These are phyloP conservation scores for Takifugu rubripes DNA, from an alignment of 2,797 vertebrate species.

Conservation along the genomic window DNA sequence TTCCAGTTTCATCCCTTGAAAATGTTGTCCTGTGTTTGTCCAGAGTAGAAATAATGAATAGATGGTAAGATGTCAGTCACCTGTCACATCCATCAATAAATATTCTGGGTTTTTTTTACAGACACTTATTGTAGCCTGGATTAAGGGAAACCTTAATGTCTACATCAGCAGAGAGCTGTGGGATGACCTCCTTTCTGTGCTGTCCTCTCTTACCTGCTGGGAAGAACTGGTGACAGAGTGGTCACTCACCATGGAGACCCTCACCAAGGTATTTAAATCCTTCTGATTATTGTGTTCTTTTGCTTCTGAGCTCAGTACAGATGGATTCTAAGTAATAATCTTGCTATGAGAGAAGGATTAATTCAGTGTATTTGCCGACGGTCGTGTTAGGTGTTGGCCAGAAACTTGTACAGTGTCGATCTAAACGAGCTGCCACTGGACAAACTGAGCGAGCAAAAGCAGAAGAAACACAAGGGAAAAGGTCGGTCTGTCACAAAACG, in stretches of 20 bases:
- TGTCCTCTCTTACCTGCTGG: slow-evolving; percentile 96
- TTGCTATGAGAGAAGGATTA: background rate
- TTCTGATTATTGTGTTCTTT: background rate
- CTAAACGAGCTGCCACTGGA: slow-evolving; percentile 93
- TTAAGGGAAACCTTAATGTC: slow-evolving; percentile 98
- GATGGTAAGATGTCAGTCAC: too few species aligned
- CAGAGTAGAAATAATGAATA: background rate
- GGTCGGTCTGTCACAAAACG: slow-evolving; percentile 68
- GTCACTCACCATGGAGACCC: slow-evolving; percentile 98
- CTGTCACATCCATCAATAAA: background rate
- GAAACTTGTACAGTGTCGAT: slow-evolving; percentile 95
- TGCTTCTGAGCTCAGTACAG: background rate
- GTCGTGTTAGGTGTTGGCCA: slow-evolving; percentile 82
- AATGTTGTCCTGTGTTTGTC: background rate
- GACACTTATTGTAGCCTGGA: slow-evolving; percentile 99
- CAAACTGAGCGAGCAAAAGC: slow-evolving; percentile 98
- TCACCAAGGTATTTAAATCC: slow-evolving; percentile 81
- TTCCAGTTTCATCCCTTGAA: too few species aligned
- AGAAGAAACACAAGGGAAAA: slow-evolving; percentile 99
- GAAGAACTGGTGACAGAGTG: slow-evolving; percentile 98
- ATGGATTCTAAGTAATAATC: background rate
- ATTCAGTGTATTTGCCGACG: background rate
- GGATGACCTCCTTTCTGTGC: slow-evolving; percentile 94
- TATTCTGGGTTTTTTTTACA: slow-evolving; percentile 46
- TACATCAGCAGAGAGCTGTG: slow-evolving; percentile 97